A percentile compares a stretch with the other conserved stretches of the same genome.
Conservation (phyloP, 1,140 invertebrate genomes). For the Drosophila albomicans region DNA sequence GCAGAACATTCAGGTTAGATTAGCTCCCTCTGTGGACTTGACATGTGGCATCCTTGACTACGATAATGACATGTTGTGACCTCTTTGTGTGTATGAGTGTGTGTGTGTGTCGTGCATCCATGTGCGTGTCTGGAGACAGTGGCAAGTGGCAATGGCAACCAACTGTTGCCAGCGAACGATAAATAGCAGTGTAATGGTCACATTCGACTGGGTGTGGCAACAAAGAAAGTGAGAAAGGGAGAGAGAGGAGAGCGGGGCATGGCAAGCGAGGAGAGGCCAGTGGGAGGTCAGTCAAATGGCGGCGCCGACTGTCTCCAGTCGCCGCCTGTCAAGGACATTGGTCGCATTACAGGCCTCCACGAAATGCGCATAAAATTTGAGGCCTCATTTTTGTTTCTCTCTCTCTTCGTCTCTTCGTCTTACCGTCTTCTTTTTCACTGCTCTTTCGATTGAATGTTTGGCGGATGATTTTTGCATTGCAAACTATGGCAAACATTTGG, state of each 20-base stretch:
- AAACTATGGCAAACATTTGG: conserved; percentile 62
- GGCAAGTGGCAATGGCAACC: conserved; percentile 48
- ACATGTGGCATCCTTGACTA: conserved; percentile 18
- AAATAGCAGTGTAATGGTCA: conserved; percentile 37
- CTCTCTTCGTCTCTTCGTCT: not conserved
- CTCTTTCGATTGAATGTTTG: conserved; percentile 42
- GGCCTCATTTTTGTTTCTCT: conserved; percentile 34
- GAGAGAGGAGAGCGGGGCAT: not conserved
- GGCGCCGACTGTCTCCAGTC: conserved; percentile 58
- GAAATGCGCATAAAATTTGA: conserved; percentile 62
- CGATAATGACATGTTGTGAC: conserved; percentile 21
- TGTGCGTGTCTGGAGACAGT: conserved; percentile 53
- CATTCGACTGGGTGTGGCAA: not conserved
- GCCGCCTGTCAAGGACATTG: conserved; percentile 54
- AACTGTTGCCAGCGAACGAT: conserved; percentile 56
- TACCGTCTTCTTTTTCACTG: not conserved
- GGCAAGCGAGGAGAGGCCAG: not conserved
- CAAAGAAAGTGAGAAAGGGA: not conserved
- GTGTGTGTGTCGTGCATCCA: conserved; percentile 11
- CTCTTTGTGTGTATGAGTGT: conserved; percentile 2
- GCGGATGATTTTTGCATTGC: conserved; percentile 44
- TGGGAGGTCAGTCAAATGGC: conserved; percentile 34
- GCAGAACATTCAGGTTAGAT: not conserved
- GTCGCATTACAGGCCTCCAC: conserved; percentile 32
- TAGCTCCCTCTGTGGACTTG: not conserved